phyloP scores from a whole-genome alignment of 2,888 invertebrate genomes.

The Gasteruption jaculator region DNA sequence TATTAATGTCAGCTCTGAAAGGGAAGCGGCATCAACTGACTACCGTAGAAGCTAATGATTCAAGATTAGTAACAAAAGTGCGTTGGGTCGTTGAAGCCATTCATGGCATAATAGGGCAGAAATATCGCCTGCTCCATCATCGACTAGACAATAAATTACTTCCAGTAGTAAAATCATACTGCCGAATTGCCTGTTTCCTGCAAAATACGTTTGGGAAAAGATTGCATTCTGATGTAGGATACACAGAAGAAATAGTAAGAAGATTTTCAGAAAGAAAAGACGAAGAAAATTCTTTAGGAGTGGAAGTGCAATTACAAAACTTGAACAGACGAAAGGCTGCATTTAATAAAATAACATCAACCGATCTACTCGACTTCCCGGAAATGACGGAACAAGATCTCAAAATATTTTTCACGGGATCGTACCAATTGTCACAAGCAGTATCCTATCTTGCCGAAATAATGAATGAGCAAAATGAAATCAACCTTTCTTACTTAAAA shows the following conservation, averaged over 20 bases:
- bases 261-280: conserved; percentile 10
- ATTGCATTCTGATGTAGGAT: conserved; percentile 18
- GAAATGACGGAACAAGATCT: conserved; percentile 21
- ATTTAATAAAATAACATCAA: conserved; percentile 15
- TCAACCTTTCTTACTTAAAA: conserved; percentile 21
- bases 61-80: conserved; percentile 25
- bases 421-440: conserved; percentile 24
- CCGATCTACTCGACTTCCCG: conserved; percentile 21
- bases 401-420: conserved; percentile 23
- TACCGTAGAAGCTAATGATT: conserved; percentile 23
- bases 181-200: conserved; percentile 19
- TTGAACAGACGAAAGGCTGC: conserved; percentile 14
- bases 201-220: conserved; percentile 23
- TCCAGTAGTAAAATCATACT: conserved; percentile 13
- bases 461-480: conserved; percentile 19
- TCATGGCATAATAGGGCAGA: conserved; percentile 21
- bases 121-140: conserved; percentile 14
- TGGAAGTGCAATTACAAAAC: conserved; percentile 15
- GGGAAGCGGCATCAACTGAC: conserved; percentile 24
- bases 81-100: conserved; percentile 23
- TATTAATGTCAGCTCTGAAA: conserved; percentile 31
- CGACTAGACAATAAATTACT: conserved; percentile 20
- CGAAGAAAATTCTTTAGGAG: conserved; percentile 14
- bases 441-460: conserved; percentile 25
- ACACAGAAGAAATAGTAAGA: conserved; percentile 11